Evolutionary conservation across 1,140 invertebrate genomes (phyloP).

Genomic region (Atta texana): DNA sequence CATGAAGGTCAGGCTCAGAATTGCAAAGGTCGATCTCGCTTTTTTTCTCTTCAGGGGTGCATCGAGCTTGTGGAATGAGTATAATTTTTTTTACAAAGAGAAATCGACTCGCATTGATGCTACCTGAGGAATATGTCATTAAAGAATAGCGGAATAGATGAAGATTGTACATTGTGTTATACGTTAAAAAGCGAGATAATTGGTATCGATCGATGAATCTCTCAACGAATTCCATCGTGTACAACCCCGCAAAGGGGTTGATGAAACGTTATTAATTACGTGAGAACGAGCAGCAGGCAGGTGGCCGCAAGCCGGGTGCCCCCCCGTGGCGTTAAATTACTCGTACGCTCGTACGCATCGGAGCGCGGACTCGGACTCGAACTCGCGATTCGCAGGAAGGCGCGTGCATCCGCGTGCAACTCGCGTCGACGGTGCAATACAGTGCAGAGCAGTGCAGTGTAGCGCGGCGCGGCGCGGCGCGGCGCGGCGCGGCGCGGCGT

Average conservation of each 20-base stretch:
- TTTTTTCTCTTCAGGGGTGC: background rate
- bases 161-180: background rate
- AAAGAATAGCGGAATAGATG: background rate
- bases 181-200: background rate
- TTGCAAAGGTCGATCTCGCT: slow-evolving; percentile 70
- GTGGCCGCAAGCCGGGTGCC: background rate
- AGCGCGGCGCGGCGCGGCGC: background rate
- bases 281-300: slow-evolving; percentile 11
- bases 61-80: background rate
- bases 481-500: background rate
- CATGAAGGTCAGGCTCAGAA: slow-evolving; percentile 47
- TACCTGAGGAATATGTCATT: background rate
- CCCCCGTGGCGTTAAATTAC: slow-evolving; percentile 65
- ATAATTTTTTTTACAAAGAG: background rate
- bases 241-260: background rate
- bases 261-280: slow-evolving; percentile 47
- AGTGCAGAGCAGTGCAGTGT: no score
- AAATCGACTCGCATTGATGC: background rate
- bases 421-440: slow-evolving; percentile 35
- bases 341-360: slow-evolving; percentile 49
- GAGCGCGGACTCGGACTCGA: slow-evolving; percentile 52
- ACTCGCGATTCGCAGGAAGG: slow-evolving; percentile 54
- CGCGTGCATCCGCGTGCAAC: slow-evolving; percentile 67
- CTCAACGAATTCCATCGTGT: background rate
- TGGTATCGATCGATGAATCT: slow-evolving; percentile 16